phyloP scores from a whole-genome alignment of 2,888 invertebrate species.

The Nebria brevicollis region DNA sequence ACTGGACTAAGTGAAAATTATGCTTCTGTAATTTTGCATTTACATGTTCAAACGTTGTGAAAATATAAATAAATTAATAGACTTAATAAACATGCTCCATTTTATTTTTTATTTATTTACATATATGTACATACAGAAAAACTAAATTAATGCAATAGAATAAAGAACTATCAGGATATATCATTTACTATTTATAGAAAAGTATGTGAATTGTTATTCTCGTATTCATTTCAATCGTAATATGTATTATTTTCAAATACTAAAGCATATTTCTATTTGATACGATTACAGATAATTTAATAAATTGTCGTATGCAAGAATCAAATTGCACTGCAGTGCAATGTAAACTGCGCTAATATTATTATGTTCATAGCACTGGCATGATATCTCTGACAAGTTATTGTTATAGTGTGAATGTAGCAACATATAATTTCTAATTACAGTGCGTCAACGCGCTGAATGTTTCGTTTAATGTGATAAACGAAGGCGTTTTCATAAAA shows the following conservation, averaged over 20 bases:
- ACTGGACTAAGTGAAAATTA: background rate
- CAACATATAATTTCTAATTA: background rate
- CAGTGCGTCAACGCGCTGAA: background rate
- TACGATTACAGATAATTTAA: no score
- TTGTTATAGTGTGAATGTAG: background rate
- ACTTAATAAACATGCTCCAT: background rate
- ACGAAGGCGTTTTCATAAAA: slow-evolving; percentile 1
- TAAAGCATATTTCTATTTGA: no score
- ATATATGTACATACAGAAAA: no score
- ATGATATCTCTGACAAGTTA: background rate
- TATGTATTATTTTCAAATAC: no score
- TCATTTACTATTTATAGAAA: no score
- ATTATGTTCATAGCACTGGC: background rate
- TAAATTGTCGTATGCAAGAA: no score
- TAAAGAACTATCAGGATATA: no score
- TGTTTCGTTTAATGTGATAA: slow-evolving; percentile 1
- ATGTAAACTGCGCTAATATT: no score
- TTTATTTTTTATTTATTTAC: background rate
- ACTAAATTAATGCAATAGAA: no score
- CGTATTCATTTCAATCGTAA: no score
- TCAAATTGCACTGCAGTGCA: no score
- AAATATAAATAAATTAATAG: background rate
- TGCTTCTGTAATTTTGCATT: background rate
- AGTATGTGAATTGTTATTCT: no score
- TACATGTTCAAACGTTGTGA: background rate